Base-by-base conservation (phyloP, 2,113 vertebrate species). In the Catharus fuscescens region DNA sequence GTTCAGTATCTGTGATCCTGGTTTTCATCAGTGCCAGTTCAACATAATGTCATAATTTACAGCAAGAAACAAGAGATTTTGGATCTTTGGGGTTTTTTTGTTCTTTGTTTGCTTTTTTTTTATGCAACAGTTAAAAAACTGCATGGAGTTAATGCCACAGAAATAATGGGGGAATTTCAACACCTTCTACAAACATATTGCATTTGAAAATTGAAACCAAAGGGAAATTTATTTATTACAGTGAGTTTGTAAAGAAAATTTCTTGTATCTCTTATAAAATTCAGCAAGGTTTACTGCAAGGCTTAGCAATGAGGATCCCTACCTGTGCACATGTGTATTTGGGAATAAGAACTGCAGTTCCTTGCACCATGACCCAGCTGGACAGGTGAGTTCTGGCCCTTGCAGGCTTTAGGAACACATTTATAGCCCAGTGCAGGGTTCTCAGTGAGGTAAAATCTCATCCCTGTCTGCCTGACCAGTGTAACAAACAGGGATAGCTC, bases 241-340 rank as follows among this genome's bases (percentile, higher is more conserved):
- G 26, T n/a, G 26, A 50, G 24, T 66, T 91, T 23, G 26, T 59
- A 73, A 59, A 74, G 60, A 48, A 81, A 50, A 34, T 85, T 72
- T 67, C 31, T 54, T 78, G 2, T 19, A 19, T n/a, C 32, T 61
- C 10, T 26, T 16, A 48, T 1, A 47, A 28, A 90, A 76, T 50
- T n/a, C 50, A 80, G 61, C 34, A 42, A 18, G 38, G 40, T 59
- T 83, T 82, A 13, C 50, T 73, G 71, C 54, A 18, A 40, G 53
- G 64, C 42, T 77, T 19, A 62, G 50, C 56, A 42, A 4, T 28
- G 70, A 53, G 20, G 38, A 73, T 69, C 44, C 53, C 69, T 73
- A 0, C 19, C 8, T 42, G 52, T 38, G 3, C 13, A 23, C 0
- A 1, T 32, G 45, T n/a, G 34, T 32, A 3, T 72, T n/a, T 59